phyloP scores from a whole-genome alignment of 37 sponge, comb jelly and placozoan genomes.

The Mnemiopsis leidyi region DNA sequence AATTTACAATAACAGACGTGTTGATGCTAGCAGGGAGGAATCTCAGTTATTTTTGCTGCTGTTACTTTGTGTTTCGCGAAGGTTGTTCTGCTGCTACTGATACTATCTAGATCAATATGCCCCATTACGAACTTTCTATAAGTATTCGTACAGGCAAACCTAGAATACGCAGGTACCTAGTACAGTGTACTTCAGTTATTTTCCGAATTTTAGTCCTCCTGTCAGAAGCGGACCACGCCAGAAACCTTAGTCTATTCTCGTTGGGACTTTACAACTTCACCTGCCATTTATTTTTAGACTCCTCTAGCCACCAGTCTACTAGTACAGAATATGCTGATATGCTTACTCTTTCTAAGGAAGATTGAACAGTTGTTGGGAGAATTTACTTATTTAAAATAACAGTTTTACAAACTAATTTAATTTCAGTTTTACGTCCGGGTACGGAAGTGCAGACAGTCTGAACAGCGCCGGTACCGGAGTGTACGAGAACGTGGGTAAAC shows the following conservation, averaged over 20 bases:
- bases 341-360: no score
- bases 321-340: no score
- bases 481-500: neutral
- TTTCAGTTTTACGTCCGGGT: constrained; percentile 58
- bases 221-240: neutral
- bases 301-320: no score
- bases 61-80: neutral
- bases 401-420: neutral
- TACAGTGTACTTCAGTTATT: neutral
- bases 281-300: no score
- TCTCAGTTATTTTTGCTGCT: neutral
- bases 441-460: constrained; percentile 42
- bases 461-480: constrained; percentile 35
- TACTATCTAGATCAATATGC: neutral
- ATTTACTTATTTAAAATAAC: no score
- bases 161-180: neutral
- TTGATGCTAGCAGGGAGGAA: neutral
- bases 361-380: no score
- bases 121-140: neutral
- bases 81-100: neutral
- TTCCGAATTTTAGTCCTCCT: neutral
- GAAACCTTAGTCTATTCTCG: neutral
- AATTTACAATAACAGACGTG: neutral
- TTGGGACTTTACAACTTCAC: neutral
- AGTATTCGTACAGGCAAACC: neutral